Conservation (phyloP, 2,888 invertebrate species). For the Merodon equestris region DNA sequence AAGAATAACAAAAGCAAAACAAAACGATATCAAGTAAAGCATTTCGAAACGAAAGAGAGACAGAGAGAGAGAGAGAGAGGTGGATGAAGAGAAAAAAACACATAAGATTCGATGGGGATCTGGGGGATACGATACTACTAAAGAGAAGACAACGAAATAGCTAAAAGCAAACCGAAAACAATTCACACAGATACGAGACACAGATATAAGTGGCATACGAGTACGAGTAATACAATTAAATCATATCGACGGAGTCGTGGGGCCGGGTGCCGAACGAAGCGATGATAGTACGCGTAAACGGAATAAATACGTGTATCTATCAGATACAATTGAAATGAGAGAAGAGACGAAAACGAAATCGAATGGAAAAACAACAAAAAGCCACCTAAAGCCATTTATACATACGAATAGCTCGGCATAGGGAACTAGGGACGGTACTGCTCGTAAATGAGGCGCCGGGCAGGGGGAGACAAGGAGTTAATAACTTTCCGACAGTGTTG, state of each 20-base stretch:
- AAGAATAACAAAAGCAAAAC: conserved; percentile 65
- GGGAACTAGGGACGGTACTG: too few species aligned
- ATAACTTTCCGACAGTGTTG: conserved; percentile 37
- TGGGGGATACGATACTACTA: conserved; percentile 33
- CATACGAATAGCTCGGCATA: too few species aligned
- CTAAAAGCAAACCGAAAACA: conserved; percentile 22
- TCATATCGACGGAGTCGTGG: too few species aligned
- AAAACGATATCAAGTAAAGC: conserved; percentile 50
- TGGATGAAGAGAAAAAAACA: conserved; percentile 39
- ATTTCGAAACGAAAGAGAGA: conserved; percentile 1
- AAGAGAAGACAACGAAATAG: conserved; percentile 53
- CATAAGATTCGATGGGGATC: conserved; percentile 5
- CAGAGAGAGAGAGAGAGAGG: conserved; percentile 1
- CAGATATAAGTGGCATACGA: background rate
- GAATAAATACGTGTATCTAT: conserved; percentile 64
- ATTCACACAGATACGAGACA: conserved; percentile 17
- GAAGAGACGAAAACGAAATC: conserved; percentile 7
- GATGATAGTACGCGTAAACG: conserved; percentile 64
- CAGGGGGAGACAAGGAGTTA: conserved; percentile 2
- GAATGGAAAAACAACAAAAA: conserved; percentile 17
- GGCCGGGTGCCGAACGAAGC: conserved; percentile 32
- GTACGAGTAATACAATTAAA: conserved; percentile 52
- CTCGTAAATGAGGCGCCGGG: too few species aligned
- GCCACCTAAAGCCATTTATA: background rate
- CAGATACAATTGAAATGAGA: conserved; percentile 56